phyloP scores from a whole-genome alignment of 1,140 invertebrate species.

The Galleria mellonella region DNA sequence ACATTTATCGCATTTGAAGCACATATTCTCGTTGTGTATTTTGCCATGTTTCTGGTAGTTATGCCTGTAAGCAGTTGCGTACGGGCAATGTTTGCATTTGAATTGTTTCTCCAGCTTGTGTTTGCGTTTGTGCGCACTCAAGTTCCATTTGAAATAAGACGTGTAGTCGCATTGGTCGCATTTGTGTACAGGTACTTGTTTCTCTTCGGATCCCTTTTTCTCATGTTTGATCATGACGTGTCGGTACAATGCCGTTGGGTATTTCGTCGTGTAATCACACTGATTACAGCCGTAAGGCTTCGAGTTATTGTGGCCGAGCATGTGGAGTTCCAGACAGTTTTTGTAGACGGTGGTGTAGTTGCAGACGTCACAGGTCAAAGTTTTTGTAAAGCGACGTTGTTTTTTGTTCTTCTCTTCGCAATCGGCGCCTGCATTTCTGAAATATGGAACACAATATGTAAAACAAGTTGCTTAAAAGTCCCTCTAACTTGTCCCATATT shows the following conservation, averaged over 20 bases:
- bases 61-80: slow-evolving; percentile 35
- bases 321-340: slow-evolving; percentile 55
- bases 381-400: neutral
- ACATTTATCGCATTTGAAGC: slow-evolving; percentile 46
- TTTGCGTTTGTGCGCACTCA: slow-evolving; percentile 40
- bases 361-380: slow-evolving; percentile 51
- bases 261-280: slow-evolving; percentile 30
- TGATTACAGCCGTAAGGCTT: slow-evolving; percentile 22
- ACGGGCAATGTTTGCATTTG: slow-evolving; percentile 34
- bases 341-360: slow-evolving; percentile 57
- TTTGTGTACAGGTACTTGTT: neutral
- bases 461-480: no score
- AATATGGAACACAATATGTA: no score
- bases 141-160: slow-evolving; percentile 37
- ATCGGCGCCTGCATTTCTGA: neutral
- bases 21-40: slow-evolving; percentile 21
- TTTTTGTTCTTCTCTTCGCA: neutral
- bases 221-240: slow-evolving; percentile 32
- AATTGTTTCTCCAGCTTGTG: slow-evolving; percentile 40
- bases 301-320: slow-evolving; percentile 19
- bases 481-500: no score
- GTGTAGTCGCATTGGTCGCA: slow-evolving; percentile 11
- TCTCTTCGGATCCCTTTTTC: slow-evolving; percentile 8
- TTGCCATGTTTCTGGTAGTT: slow-evolving; percentile 40
- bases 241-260: slow-evolving; percentile 23